phyloP scores from a whole-genome alignment of 1,140 invertebrate species.

The Panulirus ornatus region DNA sequence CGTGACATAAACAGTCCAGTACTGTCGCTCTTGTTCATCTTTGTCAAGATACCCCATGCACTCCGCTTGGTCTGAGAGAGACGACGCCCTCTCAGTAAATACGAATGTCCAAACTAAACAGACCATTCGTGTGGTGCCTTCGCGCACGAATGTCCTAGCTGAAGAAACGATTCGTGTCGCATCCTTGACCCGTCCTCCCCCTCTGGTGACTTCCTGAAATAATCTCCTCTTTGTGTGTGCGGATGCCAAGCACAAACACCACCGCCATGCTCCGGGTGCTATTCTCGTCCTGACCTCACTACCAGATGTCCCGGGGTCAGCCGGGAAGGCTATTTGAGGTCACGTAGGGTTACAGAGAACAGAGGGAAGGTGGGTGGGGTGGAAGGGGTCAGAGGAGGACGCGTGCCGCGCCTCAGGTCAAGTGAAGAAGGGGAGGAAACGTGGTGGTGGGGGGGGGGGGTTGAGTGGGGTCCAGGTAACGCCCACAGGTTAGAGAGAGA shows the following conservation, averaged over 20 bases:
- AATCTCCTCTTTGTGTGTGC: no score
- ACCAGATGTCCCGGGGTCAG: conserved; percentile 51
- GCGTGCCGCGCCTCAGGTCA: conserved; percentile 20
- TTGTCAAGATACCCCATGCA: no score
- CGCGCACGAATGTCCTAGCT: no score
- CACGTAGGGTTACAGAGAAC: conserved; percentile 23
- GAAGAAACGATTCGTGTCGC: no score
- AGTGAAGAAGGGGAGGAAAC: neutral
- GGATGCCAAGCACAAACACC: conserved; percentile 15
- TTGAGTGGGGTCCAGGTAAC: neutral
- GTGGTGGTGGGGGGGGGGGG: neutral
- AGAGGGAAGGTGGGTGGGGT: neutral
- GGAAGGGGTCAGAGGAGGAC: conserved; percentile 5
- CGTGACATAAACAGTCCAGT: no score
- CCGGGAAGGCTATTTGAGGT: conserved; percentile 10
- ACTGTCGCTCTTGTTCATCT: no score
- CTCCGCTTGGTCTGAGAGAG: no score
- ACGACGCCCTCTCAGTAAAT: no score
- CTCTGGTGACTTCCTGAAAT: neutral
- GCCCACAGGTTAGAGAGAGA: neutral
- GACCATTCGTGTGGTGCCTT: no score
- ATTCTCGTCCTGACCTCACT: conserved; percentile 61
- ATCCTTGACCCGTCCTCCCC: no score
- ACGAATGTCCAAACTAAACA: no score
- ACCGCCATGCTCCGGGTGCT: neutral